phyloP scores from a whole-genome alignment of 2,888 invertebrate species.

The Caenorhabditis afra region DNA sequence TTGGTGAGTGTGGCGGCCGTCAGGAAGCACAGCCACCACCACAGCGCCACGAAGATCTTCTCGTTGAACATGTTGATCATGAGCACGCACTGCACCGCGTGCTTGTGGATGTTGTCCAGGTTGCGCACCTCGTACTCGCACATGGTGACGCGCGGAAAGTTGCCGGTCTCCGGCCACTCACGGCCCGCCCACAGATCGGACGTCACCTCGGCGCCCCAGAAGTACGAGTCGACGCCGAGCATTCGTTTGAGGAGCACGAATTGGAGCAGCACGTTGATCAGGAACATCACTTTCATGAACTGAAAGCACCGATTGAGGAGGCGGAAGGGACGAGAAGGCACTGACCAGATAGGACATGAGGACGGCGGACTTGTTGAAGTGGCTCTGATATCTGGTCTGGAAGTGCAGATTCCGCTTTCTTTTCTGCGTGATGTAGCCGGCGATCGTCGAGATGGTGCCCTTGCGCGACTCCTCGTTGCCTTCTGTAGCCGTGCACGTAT shows the following conservation, averaged over 20 bases:
- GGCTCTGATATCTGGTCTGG: constrained; percentile 36
- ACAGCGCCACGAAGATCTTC: constrained; percentile 79
- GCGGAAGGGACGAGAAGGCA: background rate
- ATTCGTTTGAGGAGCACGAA: constrained; percentile 76
- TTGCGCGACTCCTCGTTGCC: constrained; percentile 78
- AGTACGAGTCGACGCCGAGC: constrained; percentile 76
- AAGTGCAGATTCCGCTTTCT: constrained; percentile 47
- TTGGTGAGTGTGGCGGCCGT: constrained; percentile 64
- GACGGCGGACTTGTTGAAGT: constrained; percentile 47
- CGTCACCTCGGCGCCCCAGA: constrained; percentile 79
- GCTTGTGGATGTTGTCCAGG: constrained; percentile 79
- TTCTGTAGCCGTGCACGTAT: constrained; percentile 74
- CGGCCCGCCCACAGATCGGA: constrained; percentile 74
- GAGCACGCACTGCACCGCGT: constrained; percentile 80
- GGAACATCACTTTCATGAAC: constrained; percentile 77
- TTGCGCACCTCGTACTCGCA: constrained; percentile 80
- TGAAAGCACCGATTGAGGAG: too few relatives aligned
- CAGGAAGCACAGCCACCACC: constrained; percentile 79
- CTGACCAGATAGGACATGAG: constrained; percentile 72
- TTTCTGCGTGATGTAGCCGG: constrained; percentile 71
- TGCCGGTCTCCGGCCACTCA: constrained; percentile 80
- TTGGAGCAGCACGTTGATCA: constrained; percentile 77
- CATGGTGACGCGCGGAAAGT: constrained; percentile 79
- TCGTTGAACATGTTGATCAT: constrained; percentile 79
- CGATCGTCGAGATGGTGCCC: constrained; percentile 74